A percentile compares a stretch with the other conserved stretches of the same genome.
These are phyloP conservation scores for Apostichopus parvimensis DNA, from an alignment of 35 echinoderm and acorn worm species.

Conservation along the genomic window DNA sequence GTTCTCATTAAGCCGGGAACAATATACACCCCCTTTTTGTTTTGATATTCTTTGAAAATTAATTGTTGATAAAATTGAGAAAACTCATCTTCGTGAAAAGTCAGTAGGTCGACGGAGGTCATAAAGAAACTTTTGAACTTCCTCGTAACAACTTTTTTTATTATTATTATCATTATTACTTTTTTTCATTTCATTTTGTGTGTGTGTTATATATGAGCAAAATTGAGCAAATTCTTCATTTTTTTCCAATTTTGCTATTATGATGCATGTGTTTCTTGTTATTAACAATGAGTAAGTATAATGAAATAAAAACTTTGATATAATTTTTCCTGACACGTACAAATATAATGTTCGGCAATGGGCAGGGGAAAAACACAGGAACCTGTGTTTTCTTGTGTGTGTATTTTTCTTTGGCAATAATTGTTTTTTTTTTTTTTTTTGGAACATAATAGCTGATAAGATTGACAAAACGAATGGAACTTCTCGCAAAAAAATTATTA, in stretches of 20 bases:
- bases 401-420: no score
- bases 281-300: background rate
- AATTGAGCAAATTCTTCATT: no score
- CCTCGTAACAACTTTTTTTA: background rate
- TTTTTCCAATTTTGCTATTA: no score
- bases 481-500: no score
- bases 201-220: no score
- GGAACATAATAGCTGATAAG: no score
- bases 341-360: no score
- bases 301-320: no score
- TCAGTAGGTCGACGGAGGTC: background rate
- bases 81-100: background rate
- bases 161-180: background rate
- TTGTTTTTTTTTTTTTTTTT: no score
- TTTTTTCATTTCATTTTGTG: background rate
- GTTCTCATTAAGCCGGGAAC: constrained; percentile 51
- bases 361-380: background rate
- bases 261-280: background rate
- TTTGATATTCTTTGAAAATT: constrained; percentile 49
- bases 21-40: constrained; percentile 43
- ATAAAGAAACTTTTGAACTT: background rate
- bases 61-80: constrained; percentile 46
- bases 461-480: no score
- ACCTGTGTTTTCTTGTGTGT: no score
- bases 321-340: no score